A percentile compares a stretch with the other conserved stretches of the same genome.
Evolutionary conservation across 2,113 vertebrate species (phyloP).

Genomic region (Petromus typicus): DNA sequence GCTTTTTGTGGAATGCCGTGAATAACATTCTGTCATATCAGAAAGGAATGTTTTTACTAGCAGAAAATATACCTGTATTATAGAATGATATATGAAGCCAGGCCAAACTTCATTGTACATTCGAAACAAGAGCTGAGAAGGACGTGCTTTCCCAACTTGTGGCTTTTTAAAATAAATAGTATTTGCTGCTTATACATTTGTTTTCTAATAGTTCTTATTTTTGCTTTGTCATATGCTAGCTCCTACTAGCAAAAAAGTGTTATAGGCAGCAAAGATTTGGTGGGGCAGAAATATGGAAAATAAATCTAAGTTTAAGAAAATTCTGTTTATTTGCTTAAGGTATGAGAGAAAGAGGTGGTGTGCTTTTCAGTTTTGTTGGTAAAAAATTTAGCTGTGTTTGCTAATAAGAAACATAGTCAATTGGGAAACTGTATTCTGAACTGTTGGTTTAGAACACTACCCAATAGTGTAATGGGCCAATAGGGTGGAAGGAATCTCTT

Average conservation of each 20-base stretch:
- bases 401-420: neutral
- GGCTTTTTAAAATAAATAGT: neutral
- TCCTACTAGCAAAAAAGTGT: neutral
- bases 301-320: neutral
- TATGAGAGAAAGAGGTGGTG: neutral
- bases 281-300: neutral
- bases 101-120: neutral
- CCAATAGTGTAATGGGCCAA: neutral
- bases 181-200: neutral
- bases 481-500: neutral
- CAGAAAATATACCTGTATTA: neutral
- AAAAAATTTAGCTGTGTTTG: constrained; percentile 10
- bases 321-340: neutral
- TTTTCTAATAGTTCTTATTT: constrained; percentile 20
- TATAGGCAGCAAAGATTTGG: neutral
- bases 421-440: neutral
- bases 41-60: constrained; percentile 7
- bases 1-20: neutral
- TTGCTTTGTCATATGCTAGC: neutral
- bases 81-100: neutral
- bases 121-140: constrained; percentile 36
- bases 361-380: neutral
- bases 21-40: constrained; percentile 13
- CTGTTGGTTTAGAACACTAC: neutral
- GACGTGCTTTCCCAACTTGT: neutral